phyloP scores from a whole-genome alignment of 2,888 invertebrate genomes.

The Cremastinae sp. region DNA sequence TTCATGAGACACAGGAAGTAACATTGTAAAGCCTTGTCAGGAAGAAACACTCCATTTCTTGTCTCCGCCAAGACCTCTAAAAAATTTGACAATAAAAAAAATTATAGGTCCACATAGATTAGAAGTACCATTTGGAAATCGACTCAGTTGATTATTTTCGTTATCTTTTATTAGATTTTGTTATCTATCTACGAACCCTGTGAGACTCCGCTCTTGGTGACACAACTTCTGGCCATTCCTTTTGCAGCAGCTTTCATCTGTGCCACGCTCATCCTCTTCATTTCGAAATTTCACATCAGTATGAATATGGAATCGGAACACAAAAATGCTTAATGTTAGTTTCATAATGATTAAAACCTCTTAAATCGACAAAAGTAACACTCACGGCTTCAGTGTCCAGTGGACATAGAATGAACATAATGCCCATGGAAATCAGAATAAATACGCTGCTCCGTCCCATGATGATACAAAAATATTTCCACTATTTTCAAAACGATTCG shows the following conservation, averaged over 20 bases:
- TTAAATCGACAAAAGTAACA: too few relatives aligned
- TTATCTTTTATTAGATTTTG: neutral
- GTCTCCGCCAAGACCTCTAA: constrained; percentile 63
- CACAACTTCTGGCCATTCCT: constrained; percentile 84
- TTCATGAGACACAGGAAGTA: constrained; percentile 81
- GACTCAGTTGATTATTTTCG: too few relatives aligned
- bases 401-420: constrained; percentile 34
- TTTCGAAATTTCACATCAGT: neutral
- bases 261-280: constrained; percentile 77
- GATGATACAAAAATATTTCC: constrained; percentile 11
- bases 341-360: constrained; percentile 20
- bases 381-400: constrained; percentile 49
- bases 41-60: constrained; percentile 61
- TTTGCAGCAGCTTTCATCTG: constrained; percentile 84
- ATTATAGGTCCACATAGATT: neutral
- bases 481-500: neutral
- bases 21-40: constrained; percentile 77
- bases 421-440: constrained; percentile 14
- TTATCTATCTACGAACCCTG: constrained; percentile 80
- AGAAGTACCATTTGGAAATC: too few relatives aligned
- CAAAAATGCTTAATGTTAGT: constrained; percentile 28
- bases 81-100: too few relatives aligned
- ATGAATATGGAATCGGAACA: constrained; percentile 5
- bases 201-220: constrained; percentile 83
- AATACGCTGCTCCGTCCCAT: constrained; percentile 40